These are phyloP conservation scores for Zeuzera pyrina DNA, from an alignment of 2,888 invertebrate species.

Conservation along the genomic window DNA sequence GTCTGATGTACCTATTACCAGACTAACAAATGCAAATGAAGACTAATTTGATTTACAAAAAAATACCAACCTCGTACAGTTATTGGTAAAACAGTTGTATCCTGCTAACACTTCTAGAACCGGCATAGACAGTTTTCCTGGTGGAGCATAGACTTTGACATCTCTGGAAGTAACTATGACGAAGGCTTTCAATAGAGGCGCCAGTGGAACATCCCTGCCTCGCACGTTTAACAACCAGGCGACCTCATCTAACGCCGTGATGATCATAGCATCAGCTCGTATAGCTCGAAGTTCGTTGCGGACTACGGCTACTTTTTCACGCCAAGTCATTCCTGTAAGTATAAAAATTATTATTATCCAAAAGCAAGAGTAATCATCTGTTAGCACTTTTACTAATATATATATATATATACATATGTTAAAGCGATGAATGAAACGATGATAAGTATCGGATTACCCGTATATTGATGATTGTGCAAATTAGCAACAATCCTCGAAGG, in stretches of 20 bases:
- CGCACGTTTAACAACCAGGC: conserved; percentile 92
- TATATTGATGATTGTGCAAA: conserved; percentile 72
- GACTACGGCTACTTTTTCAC: conserved; percentile 80
- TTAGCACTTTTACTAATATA: too few species aligned
- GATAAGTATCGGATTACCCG: too few species aligned
- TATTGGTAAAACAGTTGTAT: conserved; percentile 76
- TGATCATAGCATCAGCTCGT: conserved; percentile 83
- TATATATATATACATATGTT: too few species aligned
- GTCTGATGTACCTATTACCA: too few species aligned
- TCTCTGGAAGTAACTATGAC: conserved; percentile 77
- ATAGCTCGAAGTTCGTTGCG: conserved; percentile 74
- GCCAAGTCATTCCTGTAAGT: conserved; percentile 78
- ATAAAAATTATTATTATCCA: conserved; percentile 6
- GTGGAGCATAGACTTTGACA: conserved; percentile 80
- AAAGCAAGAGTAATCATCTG: too few species aligned
- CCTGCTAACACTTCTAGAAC: conserved; percentile 65
- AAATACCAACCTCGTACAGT: conserved; percentile 49
- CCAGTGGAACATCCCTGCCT: conserved; percentile 87
- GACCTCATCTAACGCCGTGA: conserved; percentile 88
- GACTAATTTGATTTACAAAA: not conserved
- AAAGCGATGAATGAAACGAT: too few species aligned
- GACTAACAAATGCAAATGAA: not conserved
- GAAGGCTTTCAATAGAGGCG: conserved; percentile 86
- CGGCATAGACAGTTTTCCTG: conserved; percentile 74
- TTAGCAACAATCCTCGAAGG: conserved; percentile 76